phyloP scores from a whole-genome alignment of 2,888 invertebrate species.

The Monopis laevigella region DNA sequence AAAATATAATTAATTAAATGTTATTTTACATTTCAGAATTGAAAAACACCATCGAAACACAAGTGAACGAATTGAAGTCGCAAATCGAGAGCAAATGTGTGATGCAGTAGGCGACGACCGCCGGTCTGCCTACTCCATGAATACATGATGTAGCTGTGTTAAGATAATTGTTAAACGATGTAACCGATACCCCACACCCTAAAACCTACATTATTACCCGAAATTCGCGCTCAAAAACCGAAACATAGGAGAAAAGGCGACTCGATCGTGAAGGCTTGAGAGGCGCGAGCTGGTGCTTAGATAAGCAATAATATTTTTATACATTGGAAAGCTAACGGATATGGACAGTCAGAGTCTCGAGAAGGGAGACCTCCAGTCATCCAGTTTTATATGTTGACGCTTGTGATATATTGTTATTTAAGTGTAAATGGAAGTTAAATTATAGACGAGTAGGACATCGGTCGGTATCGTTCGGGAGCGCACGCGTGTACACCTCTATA shows the following conservation, averaged over 20 bases:
- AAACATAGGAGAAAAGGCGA: constrained; percentile 59
- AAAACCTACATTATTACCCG: constrained; percentile 19
- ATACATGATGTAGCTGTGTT: constrained; percentile 66
- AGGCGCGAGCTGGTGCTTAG: constrained; percentile 45
- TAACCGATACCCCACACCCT: constrained; percentile 28
- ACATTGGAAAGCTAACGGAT: constrained; percentile 58
- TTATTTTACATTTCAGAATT: constrained; percentile 84
- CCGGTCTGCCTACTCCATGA: constrained; percentile 14
- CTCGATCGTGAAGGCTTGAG: constrained; percentile 27
- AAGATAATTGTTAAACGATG: constrained; percentile 37
- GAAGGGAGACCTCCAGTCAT: too few relatives aligned
- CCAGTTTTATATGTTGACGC: constrained; percentile 59
- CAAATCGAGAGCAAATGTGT: constrained; percentile 97
- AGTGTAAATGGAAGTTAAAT: constrained; percentile 61
- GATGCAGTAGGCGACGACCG: constrained; percentile 79
- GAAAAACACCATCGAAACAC: constrained; percentile 97
- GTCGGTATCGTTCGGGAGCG: too few relatives aligned
- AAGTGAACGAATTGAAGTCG: constrained; percentile 95
- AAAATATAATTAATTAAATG: too few relatives aligned
- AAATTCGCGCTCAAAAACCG: constrained; percentile 54
- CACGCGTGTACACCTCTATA: too few relatives aligned
- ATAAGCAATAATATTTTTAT: constrained; percentile 68
- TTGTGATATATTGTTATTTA: constrained; percentile 68
- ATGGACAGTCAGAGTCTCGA: too few relatives aligned
- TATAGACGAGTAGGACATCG: constrained; percentile 49